phyloP scores from a whole-genome alignment of 2,888 invertebrate species.

The Phyllotreta cruciferae region DNA sequence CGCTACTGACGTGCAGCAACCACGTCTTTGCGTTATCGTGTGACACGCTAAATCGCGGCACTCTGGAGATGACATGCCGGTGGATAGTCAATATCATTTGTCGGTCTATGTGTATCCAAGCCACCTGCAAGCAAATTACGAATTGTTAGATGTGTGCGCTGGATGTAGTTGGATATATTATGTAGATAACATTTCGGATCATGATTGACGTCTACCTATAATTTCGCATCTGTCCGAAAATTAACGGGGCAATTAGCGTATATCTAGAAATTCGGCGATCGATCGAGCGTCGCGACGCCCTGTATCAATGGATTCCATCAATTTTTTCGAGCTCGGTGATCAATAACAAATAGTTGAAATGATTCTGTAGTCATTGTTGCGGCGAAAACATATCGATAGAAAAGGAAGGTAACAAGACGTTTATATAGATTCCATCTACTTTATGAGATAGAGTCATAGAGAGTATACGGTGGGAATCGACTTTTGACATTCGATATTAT shows the following conservation, averaged over 20 bases:
- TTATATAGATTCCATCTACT: conserved; percentile 33
- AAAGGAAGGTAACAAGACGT: conserved; percentile 26
- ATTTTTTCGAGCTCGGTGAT: too few species aligned
- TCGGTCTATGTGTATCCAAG: conserved; percentile 93
- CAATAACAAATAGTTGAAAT: conserved; percentile 18
- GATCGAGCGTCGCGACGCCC: too few species aligned
- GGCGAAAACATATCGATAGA: conserved; percentile 28
- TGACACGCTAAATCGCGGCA: conserved; percentile 89
- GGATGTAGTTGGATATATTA: conserved; percentile 2
- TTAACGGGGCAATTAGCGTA: too few species aligned
- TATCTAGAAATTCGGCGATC: too few species aligned
- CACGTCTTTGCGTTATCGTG: conserved; percentile 93
- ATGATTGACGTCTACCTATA: neutral
- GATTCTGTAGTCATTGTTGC: conserved; percentile 28
- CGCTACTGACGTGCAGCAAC: conserved; percentile 88
- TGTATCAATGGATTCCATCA: too few species aligned
- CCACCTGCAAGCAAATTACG: conserved; percentile 69
- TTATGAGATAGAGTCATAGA: conserved; percentile 22
- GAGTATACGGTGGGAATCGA: conserved; percentile 30
- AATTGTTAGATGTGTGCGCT: conserved; percentile 1
- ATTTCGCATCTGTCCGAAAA: neutral
- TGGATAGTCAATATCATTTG: conserved; percentile 94
- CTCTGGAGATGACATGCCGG: conserved; percentile 87
- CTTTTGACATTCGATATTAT: conserved; percentile 37
- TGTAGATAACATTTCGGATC: conserved; percentile 6